These are phyloP conservation scores for Pelodiscus sinensis DNA, from an alignment of 2,113 vertebrate genomes.

Conservation along the genomic window DNA sequence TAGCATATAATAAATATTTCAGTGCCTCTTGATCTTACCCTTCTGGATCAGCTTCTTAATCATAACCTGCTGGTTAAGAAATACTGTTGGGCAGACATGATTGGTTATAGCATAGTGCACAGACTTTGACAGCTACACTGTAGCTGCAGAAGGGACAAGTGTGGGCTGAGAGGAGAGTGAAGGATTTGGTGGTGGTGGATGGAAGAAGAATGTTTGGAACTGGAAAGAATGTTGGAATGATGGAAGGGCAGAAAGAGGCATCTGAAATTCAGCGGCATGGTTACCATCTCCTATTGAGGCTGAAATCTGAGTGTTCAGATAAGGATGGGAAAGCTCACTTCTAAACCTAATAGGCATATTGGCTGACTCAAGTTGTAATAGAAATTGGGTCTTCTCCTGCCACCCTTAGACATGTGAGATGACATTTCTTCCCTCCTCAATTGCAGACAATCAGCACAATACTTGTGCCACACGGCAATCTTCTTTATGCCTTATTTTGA, in stretches of 20 bases:
- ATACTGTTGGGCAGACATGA: rapidly evolving
- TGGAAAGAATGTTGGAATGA: not conserved
- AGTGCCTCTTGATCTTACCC: too few species aligned
- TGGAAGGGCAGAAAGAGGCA: not conserved
- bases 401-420: not conserved
- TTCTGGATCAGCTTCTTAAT: not conserved
- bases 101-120: not conserved
- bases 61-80: rapidly evolving
- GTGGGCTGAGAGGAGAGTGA: not conserved
- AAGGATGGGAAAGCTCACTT: too few species aligned
- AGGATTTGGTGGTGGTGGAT: not conserved
- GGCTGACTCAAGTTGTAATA: not conserved
- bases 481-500: not conserved
- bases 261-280: not conserved
- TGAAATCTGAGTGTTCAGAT: not conserved
- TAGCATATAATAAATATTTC: too few species aligned
- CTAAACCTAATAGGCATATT: not conserved
- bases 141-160: not conserved
- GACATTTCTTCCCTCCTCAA: not conserved
- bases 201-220: not conserved
- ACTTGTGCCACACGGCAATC: not conserved
- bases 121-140: not conserved
- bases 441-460: not conserved
- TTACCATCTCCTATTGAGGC: not conserved
- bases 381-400: not conserved